A percentile compares a stretch with the other conserved stretches of the same genome.
Evolutionary conservation across 2,113 vertebrate species (phyloP).

Genomic region (Condylura cristata): DNA sequence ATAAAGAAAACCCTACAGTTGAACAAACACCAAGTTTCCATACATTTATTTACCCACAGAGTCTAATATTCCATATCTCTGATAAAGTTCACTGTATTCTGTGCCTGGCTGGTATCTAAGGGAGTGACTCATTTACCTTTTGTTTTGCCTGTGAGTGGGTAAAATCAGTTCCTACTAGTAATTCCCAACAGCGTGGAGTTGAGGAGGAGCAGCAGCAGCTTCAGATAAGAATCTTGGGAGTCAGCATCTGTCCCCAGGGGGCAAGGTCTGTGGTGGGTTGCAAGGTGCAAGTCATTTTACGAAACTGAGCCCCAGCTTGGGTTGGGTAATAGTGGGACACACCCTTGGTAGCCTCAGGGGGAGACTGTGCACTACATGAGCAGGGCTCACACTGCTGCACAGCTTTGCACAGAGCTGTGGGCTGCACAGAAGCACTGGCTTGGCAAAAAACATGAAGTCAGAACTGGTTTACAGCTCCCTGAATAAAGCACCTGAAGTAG

Average conservation of each 20-base stretch:
- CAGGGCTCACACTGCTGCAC: background rate
- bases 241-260: background rate
- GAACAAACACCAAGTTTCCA: background rate
- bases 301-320: background rate
- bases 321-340: background rate
- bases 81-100: background rate
- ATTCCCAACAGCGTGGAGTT: background rate
- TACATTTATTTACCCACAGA: background rate
- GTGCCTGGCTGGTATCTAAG: background rate
- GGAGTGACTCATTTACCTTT: background rate
- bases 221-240: background rate
- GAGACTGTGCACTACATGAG: background rate
- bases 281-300: too few relatives aligned
- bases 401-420: background rate
- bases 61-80: background rate
- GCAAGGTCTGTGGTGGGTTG: background rate
- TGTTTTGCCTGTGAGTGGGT: background rate
- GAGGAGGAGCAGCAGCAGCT: background rate
- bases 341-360: rapidly evolving
- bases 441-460: background rate
- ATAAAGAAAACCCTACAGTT: background rate
- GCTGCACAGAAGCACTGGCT: background rate
- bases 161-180: background rate
- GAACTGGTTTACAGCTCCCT: background rate
- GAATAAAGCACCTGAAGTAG: background rate